Conservation (phyloP, 2,797 vertebrate genomes). For the Emys orbicularis region DNA sequence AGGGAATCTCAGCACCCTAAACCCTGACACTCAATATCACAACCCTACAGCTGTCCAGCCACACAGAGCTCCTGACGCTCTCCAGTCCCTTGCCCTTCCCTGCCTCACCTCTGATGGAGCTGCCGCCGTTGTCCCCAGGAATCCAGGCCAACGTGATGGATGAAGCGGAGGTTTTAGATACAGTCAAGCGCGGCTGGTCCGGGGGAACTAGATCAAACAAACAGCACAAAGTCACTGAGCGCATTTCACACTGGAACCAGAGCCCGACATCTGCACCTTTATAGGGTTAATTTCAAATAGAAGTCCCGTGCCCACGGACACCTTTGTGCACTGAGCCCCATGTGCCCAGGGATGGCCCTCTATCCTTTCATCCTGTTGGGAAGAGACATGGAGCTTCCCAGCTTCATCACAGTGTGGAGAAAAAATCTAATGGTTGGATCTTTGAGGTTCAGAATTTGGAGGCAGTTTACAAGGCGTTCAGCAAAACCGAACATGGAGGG, state of each 20-base stretch:
- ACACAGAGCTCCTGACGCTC: not conserved
- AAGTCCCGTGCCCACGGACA: not conserved
- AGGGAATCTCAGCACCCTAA: not conserved
- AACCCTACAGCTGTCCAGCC: not conserved
- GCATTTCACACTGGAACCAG: not conserved
- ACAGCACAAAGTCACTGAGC: not conserved
- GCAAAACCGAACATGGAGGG: not conserved
- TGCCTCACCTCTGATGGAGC: constrained; percentile 93
- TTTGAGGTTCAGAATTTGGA: not conserved
- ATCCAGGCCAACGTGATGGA: constrained; percentile 99
- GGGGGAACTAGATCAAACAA: constrained; percentile 88
- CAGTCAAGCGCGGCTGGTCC: constrained; percentile 96
- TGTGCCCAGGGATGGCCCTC: not conserved
- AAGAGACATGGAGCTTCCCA: not conserved
- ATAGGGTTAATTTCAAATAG: not conserved
- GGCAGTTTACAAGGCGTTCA: not conserved
- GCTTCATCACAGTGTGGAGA: not conserved
- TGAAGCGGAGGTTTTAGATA: constrained; percentile 96
- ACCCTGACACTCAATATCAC: not conserved
- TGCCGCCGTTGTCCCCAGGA: constrained; percentile 98
- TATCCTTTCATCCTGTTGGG: not conserved
- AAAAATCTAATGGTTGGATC: not conserved
- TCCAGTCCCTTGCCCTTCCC: fast-evolving
- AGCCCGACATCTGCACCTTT: too few relatives aligned
- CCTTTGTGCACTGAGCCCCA: not conserved